These are phyloP conservation scores for Pachymerium ferrugineum DNA, from an alignment of 2,888 invertebrate species.

Conservation along the genomic window DNA sequence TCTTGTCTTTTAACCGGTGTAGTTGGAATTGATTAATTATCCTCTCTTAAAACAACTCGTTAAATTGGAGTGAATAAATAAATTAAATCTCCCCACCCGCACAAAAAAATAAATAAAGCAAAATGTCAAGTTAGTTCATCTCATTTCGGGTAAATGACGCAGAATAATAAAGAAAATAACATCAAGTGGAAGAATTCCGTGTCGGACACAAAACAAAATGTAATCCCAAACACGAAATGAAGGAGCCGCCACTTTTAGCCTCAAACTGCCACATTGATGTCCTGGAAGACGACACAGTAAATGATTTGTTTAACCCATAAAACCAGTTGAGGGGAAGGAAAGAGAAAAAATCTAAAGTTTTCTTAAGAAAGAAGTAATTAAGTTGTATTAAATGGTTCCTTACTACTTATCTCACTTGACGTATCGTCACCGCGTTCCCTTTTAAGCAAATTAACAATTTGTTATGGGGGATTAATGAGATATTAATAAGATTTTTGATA, in stretches of 20 bases:
- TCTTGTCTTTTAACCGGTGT: too few relatives aligned
- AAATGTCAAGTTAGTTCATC: not conserved
- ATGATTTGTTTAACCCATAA: not conserved
- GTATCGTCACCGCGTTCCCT: not conserved
- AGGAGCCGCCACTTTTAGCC: not conserved
- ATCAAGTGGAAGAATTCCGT: too few relatives aligned
- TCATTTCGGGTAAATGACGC: not conserved
- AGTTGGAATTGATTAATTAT: too few relatives aligned
- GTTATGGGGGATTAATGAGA: not conserved
- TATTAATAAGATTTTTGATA: not conserved
- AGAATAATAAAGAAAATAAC: not conserved
- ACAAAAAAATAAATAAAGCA: not conserved
- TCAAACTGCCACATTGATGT: not conserved
- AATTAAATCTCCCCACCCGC: not conserved
- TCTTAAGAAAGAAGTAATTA: not conserved
- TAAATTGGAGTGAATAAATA: too few relatives aligned
- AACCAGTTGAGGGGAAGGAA: too few relatives aligned
- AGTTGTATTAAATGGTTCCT: not conserved
- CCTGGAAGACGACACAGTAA: not conserved
- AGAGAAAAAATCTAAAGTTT: too few relatives aligned
- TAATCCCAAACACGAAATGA: not conserved
- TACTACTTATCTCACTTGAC: not conserved
- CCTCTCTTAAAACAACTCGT: too few relatives aligned
- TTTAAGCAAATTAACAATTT: not conserved
- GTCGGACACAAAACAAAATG: not conserved